These are phyloP conservation scores for Myotis pilosus DNA, from an alignment of 2,797 vertebrate genomes.

Conservation along the genomic window DNA sequence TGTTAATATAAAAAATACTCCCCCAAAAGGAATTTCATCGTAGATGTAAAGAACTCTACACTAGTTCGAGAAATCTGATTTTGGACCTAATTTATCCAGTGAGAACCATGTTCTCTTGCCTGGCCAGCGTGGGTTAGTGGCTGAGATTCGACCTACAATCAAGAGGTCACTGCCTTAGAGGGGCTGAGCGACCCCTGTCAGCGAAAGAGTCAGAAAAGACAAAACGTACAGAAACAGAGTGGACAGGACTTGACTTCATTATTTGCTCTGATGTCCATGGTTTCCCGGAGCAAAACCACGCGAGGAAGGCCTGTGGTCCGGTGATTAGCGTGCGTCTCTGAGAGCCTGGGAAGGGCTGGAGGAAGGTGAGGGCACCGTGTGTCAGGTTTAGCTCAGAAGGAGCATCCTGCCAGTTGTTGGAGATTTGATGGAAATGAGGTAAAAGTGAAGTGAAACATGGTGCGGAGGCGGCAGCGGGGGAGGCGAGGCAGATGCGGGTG, in stretches of 20 bases:
- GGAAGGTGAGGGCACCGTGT: not conserved
- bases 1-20: not conserved
- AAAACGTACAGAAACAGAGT: not conserved
- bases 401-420: not conserved
- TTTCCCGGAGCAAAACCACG: not conserved
- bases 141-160: too few relatives aligned
- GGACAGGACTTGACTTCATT: not conserved
- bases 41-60: not conserved
- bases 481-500: not conserved
- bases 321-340: not conserved
- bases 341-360: not conserved
- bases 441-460: not conserved
- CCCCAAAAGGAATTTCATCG: not conserved
- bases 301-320: not conserved
- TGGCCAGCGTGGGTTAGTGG: too few relatives aligned
- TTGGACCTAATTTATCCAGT: not conserved
- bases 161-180: not conserved
- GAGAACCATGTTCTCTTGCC: not conserved
- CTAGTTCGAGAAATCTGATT: not conserved
- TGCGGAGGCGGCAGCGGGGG: not conserved
- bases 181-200: not conserved
- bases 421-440: not conserved
- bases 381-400: not conserved
- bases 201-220: not conserved
- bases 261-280: not conserved